Conservation (phyloP, 2,797 vertebrate species). For the Xenentodon cancila region DNA sequence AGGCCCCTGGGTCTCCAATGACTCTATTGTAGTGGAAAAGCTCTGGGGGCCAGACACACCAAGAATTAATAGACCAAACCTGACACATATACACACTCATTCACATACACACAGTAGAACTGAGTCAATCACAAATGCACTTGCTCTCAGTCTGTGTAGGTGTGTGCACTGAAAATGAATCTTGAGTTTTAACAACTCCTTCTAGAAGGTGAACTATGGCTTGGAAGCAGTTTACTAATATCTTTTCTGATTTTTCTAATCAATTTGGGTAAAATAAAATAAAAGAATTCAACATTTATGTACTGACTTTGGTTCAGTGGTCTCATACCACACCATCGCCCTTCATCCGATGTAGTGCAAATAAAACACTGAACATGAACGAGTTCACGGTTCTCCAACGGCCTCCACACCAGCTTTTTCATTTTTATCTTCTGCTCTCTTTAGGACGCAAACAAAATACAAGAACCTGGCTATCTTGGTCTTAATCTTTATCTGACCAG, state of each 20-base stretch:
- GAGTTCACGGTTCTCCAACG: no score
- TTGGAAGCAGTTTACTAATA: not conserved
- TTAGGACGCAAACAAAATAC: no score
- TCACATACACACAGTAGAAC: not conserved
- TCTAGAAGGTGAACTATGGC: not conserved
- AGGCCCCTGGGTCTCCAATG: constrained; percentile 50
- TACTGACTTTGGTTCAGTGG: no score
- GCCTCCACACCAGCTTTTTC: no score
- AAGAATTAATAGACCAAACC: constrained; percentile 56
- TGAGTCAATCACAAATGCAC: constrained; percentile 1
- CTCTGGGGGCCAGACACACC: constrained; percentile 51
- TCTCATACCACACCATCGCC: no score
- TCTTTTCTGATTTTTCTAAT: not conserved
- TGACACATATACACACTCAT: constrained; percentile 15
- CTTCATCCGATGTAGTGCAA: no score
- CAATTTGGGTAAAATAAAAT: no score
- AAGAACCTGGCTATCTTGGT: no score
- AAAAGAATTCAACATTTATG: no score
- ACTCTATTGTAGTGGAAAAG: constrained; percentile 59
- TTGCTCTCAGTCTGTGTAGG: not conserved
- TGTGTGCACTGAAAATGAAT: not conserved
- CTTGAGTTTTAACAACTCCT: not conserved
- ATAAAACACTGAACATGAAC: no score
- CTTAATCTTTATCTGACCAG: no score
- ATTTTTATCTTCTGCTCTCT: no score